phyloP scores from a whole-genome alignment of 2,113 vertebrate species.

The Dipodomys stephensi region DNA sequence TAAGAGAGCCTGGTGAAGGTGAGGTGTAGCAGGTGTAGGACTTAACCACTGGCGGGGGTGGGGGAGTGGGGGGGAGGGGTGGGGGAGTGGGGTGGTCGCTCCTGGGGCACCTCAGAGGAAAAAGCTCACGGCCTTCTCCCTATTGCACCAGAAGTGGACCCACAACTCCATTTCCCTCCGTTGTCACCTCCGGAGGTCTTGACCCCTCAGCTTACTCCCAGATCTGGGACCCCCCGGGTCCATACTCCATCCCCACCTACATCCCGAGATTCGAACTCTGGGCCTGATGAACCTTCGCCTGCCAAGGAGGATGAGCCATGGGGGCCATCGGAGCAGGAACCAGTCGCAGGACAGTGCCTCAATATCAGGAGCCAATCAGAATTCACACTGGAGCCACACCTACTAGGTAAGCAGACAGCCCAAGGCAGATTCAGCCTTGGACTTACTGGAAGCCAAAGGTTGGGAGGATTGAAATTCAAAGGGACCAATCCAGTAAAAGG shows the following conservation, averaged over 20 bases:
- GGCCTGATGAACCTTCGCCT: constrained; percentile 23
- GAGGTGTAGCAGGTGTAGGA: not conserved
- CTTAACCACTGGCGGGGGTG: not conserved
- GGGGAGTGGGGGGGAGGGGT: not conserved
- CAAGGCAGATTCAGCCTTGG: not conserved
- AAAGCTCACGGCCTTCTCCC: constrained; percentile 48
- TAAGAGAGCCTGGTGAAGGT: constrained; percentile 59
- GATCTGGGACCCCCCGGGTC: constrained; percentile 32
- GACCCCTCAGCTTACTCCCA: constrained; percentile 22
- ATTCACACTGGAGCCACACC: constrained; percentile 36
- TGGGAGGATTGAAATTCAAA: not conserved
- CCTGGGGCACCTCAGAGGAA: not conserved
- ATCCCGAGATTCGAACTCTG: constrained; percentile 56
- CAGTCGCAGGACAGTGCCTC: constrained; percentile 61
- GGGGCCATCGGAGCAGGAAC: constrained; percentile 2
- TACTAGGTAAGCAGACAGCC: constrained; percentile 60
- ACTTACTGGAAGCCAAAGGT: no score
- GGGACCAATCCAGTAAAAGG: not conserved
- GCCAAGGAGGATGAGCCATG: not conserved
- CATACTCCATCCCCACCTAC: constrained; percentile 30
- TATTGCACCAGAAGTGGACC: constrained; percentile 49
- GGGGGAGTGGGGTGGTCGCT: not conserved
- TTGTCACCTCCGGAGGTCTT: not conserved
- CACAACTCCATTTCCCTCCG: not conserved
- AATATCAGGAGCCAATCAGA: constrained; percentile 62